Evolutionary conservation across 2,888 invertebrate genomes (phyloP), one percentile per base, ranked within the genome.

Genomic region (Erebia ligea): DNA sequence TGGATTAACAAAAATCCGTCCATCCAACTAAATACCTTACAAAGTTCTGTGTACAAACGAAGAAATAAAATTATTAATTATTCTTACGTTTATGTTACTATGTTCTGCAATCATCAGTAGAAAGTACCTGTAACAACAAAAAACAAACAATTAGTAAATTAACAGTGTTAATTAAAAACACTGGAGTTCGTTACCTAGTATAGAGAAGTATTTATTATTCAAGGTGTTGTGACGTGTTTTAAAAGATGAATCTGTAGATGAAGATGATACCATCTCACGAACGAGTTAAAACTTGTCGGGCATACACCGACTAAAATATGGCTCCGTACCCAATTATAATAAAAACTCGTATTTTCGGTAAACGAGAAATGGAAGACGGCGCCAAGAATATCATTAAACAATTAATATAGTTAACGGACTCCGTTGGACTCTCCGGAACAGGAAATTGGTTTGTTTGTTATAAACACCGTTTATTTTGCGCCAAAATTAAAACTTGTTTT

Each of bases 381-480:
- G 64, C 64, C 64, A 54, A 64, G 40, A 40, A 40, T n/a, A 54
- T 11, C 48, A 34, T 50, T 63, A 48, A 40, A 54, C 17, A 52
- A 64, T 64, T 40, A 59, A 59, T 59, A 48, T 15, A 62, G 45
- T 40, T 54, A 54, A 40, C 34, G n/a, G 50, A 50, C 15, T 63
- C 52, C n/a, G 13, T 40, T n/a, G 61, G 45, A 62, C 57, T 19
- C 40, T 25, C 45, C 57, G 15, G 40, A 50, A 17, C 48, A 67
- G 70, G 64, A 72, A 70, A 70, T 72, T 69, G 57, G 50, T 66
- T 57, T 66, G 62, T 69, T 72, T 70, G 67, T 45, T 25, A 63
- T 45, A 48, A 21, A 48, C 58, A 58, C 67, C 72, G 70, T 67
- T 67, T 64, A 67, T 56, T 64, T 72, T 59, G 70, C 45, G 67